phyloP scores from a whole-genome alignment of 2,113 vertebrate species.

The Peromyscus californicus region DNA sequence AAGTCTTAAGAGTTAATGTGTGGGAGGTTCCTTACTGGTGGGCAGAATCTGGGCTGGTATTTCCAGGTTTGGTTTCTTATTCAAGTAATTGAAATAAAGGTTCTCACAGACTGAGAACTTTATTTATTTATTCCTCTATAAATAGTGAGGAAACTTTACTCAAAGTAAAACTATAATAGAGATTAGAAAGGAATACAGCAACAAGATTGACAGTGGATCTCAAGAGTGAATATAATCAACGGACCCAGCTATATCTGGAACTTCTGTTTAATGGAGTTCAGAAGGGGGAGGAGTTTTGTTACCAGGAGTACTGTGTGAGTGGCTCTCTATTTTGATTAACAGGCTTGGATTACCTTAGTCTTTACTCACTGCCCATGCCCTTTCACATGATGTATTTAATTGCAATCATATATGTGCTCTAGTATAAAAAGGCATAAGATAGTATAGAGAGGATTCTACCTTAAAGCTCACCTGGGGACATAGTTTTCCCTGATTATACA shows the following conservation, averaged over 20 bases:
- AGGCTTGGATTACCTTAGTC: not conserved
- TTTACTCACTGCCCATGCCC: not conserved
- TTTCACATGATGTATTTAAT: not conserved
- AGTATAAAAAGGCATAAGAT: not conserved
- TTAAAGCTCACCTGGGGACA: not conserved
- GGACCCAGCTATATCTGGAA: no score
- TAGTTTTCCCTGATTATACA: not conserved
- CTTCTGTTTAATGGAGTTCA: not conserved
- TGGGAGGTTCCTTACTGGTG: not conserved
- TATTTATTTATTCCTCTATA: no score
- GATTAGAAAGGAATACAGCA: not conserved
- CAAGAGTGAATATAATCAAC: not conserved
- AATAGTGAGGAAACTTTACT: not conserved
- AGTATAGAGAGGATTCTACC: not conserved
- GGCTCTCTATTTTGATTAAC: not conserved
- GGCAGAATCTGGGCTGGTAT: not conserved
- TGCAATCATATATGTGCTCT: not conserved
- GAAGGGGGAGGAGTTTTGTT: no score
- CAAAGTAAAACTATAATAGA: not conserved
- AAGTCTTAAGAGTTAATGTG: not conserved
- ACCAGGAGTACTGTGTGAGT: not conserved
- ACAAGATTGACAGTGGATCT: not conserved
- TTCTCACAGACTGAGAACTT: no score
- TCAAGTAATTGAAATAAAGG: not conserved
- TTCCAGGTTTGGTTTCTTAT: not conserved